Conservation (phyloP, 1,140 invertebrate species). For the Caenorhabditis latens region DNA sequence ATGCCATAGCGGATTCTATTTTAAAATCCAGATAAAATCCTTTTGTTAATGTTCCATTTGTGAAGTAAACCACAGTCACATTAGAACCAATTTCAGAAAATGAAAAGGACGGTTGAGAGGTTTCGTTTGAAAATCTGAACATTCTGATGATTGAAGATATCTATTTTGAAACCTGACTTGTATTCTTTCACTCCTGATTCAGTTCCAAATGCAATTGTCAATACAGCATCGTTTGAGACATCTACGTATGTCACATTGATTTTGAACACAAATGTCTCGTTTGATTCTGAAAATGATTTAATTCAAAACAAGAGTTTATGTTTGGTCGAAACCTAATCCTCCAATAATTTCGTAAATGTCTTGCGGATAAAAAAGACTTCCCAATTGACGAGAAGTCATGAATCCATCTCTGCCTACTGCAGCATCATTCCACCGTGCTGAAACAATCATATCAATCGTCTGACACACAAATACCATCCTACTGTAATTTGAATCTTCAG, state of each 20-base stretch:
- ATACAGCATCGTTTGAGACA: neutral
- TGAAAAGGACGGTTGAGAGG: no score
- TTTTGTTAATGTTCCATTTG: neutral
- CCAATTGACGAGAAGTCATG: neutral
- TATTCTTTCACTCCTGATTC: neutral
- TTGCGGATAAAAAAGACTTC: neutral
- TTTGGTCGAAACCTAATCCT: neutral
- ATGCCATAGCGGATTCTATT: neutral
- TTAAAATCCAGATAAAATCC: constrained; percentile 11
- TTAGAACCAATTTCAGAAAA: neutral
- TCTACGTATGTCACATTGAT: neutral
- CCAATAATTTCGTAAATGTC: neutral
- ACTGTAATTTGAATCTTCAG: constrained; percentile 28
- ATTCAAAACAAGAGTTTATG: neutral
- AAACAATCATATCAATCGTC: neutral
- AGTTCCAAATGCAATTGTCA: neutral
- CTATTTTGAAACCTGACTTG: neutral
- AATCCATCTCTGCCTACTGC: neutral
- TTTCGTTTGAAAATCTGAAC: constrained; percentile 2
- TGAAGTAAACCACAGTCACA: neutral
- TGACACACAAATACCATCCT: neutral
- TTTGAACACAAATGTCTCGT: neutral
- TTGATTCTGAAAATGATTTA: neutral
- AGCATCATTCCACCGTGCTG: constrained; percentile 37
- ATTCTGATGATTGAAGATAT: neutral